Evolutionary conservation across 2,113 vertebrate species (phyloP), one percentile per base, ranked within the genome.

Genomic region (Phylloscopus whistleri): DNA sequence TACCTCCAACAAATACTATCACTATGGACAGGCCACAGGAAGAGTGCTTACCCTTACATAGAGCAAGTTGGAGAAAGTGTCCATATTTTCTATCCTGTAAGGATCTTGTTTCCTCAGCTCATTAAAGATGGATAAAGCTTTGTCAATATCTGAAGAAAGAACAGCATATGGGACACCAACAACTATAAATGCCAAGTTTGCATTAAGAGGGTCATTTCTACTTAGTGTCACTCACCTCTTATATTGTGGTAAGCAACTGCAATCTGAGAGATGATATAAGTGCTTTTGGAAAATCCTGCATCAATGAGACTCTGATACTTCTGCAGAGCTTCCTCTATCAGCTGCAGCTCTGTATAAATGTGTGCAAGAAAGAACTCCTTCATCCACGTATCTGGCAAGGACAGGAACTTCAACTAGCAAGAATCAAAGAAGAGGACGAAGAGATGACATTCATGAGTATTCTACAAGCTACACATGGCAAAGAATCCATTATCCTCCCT

Each of bases 221-320:
- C 8, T 21, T 26, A 51, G 12, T 24, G 31, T 82, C 88, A 97
- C 95, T 96, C 67, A 99, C 99, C 99, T 99, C 99, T 96, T 91
- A 99, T 99, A 96, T 99, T 99, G 97, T 99, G 99, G 97, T 99
- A 99, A 90, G 99, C 99, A 75, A 99, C 99, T 27, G 99, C 99
- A 66, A 99, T 99, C 98, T 99, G 99, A 79, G 99, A 99, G 95
- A 99, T 99, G 92, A 99, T 99, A 73, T 99, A 99, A 44, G 99
- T 99, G 97, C 99, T 99, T 97, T 99, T 99, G 85, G 99, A 98
- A 94, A 99, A 99, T 94, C 99, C 99, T 33, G 99, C 98, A 91
- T 99, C 99, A 62, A 99, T 99, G 67, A 99, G 99, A 96, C 98
- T 99, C 97, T 99, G 99, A 95, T 99, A 99, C 93, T 99, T 99